Evolutionary conservation across 2,888 invertebrate species (phyloP).

Genomic region (Thecocarcelia acutangulata): DNA sequence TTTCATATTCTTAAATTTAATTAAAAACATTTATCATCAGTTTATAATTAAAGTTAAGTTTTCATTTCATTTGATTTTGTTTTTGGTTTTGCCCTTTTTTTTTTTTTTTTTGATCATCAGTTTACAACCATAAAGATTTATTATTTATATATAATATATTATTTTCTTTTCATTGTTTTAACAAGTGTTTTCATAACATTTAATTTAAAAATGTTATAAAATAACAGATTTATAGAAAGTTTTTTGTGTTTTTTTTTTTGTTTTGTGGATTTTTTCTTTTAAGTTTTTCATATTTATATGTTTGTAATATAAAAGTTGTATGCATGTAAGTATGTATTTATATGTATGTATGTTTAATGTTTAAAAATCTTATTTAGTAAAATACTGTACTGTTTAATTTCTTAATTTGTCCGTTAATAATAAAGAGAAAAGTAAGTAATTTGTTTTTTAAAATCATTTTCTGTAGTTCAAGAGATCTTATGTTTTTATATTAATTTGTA

Average conservation of each 20-base stretch:
- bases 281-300: slow-evolving; percentile 29
- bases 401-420: slow-evolving; percentile 53
- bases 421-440: slow-evolving; percentile 33
- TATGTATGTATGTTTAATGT: slow-evolving; percentile 28
- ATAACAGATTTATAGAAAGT: slow-evolving; percentile 63
- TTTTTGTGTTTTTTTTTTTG: slow-evolving; percentile 20
- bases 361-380: slow-evolving; percentile 68
- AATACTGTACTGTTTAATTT: slow-evolving; percentile 65
- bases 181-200: slow-evolving; percentile 65
- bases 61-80: not conserved
- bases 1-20: slow-evolving; percentile 45
- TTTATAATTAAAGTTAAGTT: slow-evolving; percentile 38
- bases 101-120: slow-evolving; percentile 78
- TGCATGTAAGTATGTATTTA: not conserved
- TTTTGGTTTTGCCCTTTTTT: slow-evolving; percentile 28
- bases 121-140: slow-evolving; percentile 79
- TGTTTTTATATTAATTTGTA: slow-evolving; percentile 72
- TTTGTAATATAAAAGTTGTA: slow-evolving; percentile 41
- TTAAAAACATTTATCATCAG: slow-evolving; percentile 66
- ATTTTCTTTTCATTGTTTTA: slow-evolving; percentile 59
- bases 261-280: no score
- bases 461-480: slow-evolving; percentile 18
- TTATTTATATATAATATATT: slow-evolving; percentile 67
- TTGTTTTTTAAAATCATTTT: slow-evolving; percentile 54
- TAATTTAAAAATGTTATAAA: slow-evolving; percentile 60